Evolutionary conservation across 2,797 vertebrate genomes (phyloP).

Genomic region (Microctenopoma steveboyesi): DNA sequence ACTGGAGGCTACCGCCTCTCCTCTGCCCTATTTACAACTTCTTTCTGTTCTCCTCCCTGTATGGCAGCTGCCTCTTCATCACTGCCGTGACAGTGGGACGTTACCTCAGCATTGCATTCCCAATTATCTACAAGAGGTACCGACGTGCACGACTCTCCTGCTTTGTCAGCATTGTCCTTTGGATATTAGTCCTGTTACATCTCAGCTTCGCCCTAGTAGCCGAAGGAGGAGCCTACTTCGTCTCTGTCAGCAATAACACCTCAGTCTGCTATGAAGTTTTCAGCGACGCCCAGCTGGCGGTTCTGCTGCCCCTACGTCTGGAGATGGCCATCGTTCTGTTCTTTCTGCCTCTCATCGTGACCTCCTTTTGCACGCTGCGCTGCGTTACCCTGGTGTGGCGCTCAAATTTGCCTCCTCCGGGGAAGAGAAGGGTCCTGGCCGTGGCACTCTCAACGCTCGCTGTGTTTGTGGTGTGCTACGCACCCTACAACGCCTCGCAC

Average conservation of each 20-base stretch:
- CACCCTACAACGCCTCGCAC: slow-evolving; percentile 89
- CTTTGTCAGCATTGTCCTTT: slow-evolving; percentile 82
- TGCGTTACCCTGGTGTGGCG: slow-evolving; percentile 85
- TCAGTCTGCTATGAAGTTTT: slow-evolving; percentile 84
- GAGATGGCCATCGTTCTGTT: slow-evolving; percentile 87
- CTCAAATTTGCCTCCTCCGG: slow-evolving; percentile 79
- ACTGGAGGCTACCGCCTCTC: slow-evolving; percentile 80
- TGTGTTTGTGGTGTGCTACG: slow-evolving; percentile 87
- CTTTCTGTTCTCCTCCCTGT: slow-evolving; percentile 85
- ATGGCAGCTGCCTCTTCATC: slow-evolving; percentile 86
- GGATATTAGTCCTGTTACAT: slow-evolving; percentile 85
- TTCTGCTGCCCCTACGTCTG: slow-evolving; percentile 85
- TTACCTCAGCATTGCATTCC: slow-evolving; percentile 89
- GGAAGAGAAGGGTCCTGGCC: slow-evolving; percentile 84
- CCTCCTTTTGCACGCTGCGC: slow-evolving; percentile 84
- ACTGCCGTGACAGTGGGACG: slow-evolving; percentile 85
- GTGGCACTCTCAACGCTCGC: slow-evolving; percentile 85
- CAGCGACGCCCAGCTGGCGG: slow-evolving; percentile 71
- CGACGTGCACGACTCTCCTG: slow-evolving; percentile 85
- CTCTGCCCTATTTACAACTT: slow-evolving; percentile 85
- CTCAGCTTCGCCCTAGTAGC: slow-evolving; percentile 78
- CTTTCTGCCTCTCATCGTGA: slow-evolving; percentile 82
- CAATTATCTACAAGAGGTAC: slow-evolving; percentile 87
- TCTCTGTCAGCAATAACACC: slow-evolving; percentile 68
- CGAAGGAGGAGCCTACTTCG: slow-evolving; percentile 77